Base-by-base conservation (phyloP, 2,888 invertebrate species). In the Leptopilina syphax region DNA sequence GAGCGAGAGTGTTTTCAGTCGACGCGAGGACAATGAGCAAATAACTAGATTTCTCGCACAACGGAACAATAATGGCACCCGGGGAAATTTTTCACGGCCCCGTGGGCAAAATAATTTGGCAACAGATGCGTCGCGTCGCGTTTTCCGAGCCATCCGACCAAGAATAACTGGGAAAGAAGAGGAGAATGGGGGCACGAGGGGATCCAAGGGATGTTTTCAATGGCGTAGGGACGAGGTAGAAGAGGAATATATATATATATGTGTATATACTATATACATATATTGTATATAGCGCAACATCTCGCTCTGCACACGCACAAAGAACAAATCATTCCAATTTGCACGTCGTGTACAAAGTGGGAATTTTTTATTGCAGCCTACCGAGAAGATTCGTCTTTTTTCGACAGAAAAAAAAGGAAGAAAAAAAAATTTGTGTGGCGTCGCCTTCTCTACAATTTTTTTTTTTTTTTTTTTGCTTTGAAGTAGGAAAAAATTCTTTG, bases 71-170 rank as follows among this genome's bases (percentile, higher is more conserved):
- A 89, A 91, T 90, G 89, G 89, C 89, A 87, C 84, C 86, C 83
- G 87, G 88, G 86, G 85, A 86, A 89, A 91, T 91, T 91, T 91
- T 91, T 91, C 90, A 91, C 91, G 90, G 90, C 85, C 88, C 88
- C 88, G 87, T 91, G 90, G 90, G 89, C 90, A 90, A 91, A 91
- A 91, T 91, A 91, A 91, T 91, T 91, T 91, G 91, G 91, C 90
- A 89, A 91, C 91, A 91, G 91, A 91, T 91, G 91, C 90, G 88
- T 85, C 87, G 89, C 89, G 87, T 86, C 88, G 89, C 87, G 86
- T 90, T 90, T 91, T 87, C 89, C 89, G 89, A 90, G 86, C 86
- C 90, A 91, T 84, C 90, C 91, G 88, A 91, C 90, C 91, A 91
- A 90, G 89, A 89, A 86, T 91, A 90, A 91, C 89, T 86, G 89